Evolutionary conservation across 2,113 vertebrate genomes (phyloP), one percentile per base, ranked within the genome.

Genomic region (Planiliza haematocheilus): DNA sequence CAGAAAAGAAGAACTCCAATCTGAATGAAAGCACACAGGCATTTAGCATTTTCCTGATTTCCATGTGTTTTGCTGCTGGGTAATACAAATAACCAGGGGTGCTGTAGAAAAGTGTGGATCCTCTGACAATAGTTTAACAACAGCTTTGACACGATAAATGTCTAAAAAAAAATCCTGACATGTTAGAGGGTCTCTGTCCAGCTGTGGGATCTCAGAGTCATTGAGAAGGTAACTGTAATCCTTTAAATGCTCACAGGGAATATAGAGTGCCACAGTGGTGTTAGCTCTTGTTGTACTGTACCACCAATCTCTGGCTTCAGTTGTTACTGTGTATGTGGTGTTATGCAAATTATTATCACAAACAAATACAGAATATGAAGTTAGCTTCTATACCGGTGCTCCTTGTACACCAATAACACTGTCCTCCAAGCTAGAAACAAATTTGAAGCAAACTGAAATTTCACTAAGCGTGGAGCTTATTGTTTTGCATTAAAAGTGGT

Each of bases 1-100:
- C 18, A 3, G 65, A 52, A 52, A 43, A 72, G 41, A 67, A 4
- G 41, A 43, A 30, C 43, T 34, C 61, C 53, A 61, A 68, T 73
- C 63, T 73, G 68, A 38, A 66, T 55, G 41, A 52, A 52, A 36
- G 39, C 62, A 38, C 14, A 56, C 59, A 74, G 48, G 17, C 39
- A 6, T 67, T 63, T 49, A 59, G 66, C 50, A 51, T 71, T 82
- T 85, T 63, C 41, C 37, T 70, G 18, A 71, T 79, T 79, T 81
- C 62, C 71, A 75, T 77, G 70, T 24, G 73, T 74, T 65, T 70
- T 81, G 30, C 72, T 77, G 76, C 70, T 53, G 74, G 74, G 66
- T 78, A 60, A 78, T 41, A 76, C 63, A 85, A 89, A 89, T 62
- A 82, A 57, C 68, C 59, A 79, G 37, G 20, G 64, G 63, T 13